Evolutionary conservation across 2,113 vertebrate species (phyloP).

Genomic region (Calypte anna): DNA sequence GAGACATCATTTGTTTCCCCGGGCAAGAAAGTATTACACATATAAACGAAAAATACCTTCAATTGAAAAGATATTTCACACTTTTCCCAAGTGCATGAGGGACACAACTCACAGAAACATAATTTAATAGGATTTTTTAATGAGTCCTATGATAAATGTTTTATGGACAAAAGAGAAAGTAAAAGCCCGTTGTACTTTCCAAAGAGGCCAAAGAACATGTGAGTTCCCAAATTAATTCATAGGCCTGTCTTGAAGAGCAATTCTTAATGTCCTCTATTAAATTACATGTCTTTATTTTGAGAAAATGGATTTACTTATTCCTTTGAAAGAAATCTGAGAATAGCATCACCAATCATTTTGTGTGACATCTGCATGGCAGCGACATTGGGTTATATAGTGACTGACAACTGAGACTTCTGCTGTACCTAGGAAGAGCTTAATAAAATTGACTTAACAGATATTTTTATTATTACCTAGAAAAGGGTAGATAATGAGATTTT

Average conservation of each 20-base stretch:
- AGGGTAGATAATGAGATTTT: constrained; percentile 58
- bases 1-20: constrained; percentile 48
- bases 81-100: constrained; percentile 11
- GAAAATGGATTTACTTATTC: constrained; percentile 64
- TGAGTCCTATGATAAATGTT: constrained; percentile 41
- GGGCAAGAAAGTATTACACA: constrained; percentile 18
- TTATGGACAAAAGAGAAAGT: constrained; percentile 13
- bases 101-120: constrained; percentile 13
- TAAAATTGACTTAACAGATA: constrained; percentile 47
- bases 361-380: constrained; percentile 20
- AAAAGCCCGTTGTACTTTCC: constrained; percentile 19
- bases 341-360: constrained; percentile 68
- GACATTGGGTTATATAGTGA: not conserved
- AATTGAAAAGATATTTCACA: constrained; percentile 34
- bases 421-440: constrained; percentile 29
- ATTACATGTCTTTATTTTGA: constrained; percentile 61
- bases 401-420: constrained; percentile 36
- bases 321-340: constrained; percentile 48
- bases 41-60: constrained; percentile 31
- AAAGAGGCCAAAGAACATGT: not conserved
- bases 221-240: constrained; percentile 39
- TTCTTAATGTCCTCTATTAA: constrained; percentile 56
- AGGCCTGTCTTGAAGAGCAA: not conserved
- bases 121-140: constrained; percentile 37
- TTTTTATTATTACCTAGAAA: constrained; percentile 50